These are phyloP conservation scores for Drosophila albomicans DNA, from an alignment of 1,140 invertebrate genomes.

Conservation along the genomic window DNA sequence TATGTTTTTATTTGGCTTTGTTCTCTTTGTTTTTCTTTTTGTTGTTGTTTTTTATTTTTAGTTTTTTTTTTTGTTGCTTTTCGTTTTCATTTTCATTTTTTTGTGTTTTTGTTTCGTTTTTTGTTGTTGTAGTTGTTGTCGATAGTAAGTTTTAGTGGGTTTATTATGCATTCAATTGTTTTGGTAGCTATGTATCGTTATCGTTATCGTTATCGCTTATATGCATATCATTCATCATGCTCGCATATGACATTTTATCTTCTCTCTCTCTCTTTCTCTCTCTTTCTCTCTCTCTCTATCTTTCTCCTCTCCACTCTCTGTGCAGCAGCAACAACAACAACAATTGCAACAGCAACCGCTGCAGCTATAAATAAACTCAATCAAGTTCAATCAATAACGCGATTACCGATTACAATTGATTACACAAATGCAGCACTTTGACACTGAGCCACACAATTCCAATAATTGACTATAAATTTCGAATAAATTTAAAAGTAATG, in stretches of 20 bases:
- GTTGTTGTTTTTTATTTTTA: slow-evolving; percentile 41
- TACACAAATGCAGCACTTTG: background rate
- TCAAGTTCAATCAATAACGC: slow-evolving; percentile 11
- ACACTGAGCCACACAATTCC: background rate
- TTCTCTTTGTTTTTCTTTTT: slow-evolving; percentile 30
- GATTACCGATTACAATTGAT: background rate
- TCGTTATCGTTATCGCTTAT: slow-evolving; percentile 52
- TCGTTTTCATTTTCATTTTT: slow-evolving; percentile 25
- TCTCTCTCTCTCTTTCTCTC: too few species aligned
- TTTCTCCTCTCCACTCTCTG: background rate
- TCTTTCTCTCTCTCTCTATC: too few species aligned
- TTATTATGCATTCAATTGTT: slow-evolving; percentile 54
- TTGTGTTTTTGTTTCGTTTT: slow-evolving; percentile 50
- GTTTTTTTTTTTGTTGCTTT: slow-evolving; percentile 43
- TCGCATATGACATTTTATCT: slow-evolving; percentile 8
- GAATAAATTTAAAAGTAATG: background rate
- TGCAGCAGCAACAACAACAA: slow-evolving; percentile 1
- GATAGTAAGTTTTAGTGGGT: slow-evolving; percentile 51
- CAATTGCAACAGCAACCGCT: background rate
- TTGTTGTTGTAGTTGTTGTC: slow-evolving; percentile 33
- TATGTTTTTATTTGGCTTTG: slow-evolving; percentile 69
- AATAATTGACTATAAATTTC: background rate
- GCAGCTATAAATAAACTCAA: slow-evolving; percentile 7
- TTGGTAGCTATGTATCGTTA: slow-evolving; percentile 58
- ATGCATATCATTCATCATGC: slow-evolving; percentile 35